Evolutionary conservation across 2,888 invertebrate genomes (phyloP), one percentile per base, ranked within the genome.

Genomic region (Bibio marci): DNA sequence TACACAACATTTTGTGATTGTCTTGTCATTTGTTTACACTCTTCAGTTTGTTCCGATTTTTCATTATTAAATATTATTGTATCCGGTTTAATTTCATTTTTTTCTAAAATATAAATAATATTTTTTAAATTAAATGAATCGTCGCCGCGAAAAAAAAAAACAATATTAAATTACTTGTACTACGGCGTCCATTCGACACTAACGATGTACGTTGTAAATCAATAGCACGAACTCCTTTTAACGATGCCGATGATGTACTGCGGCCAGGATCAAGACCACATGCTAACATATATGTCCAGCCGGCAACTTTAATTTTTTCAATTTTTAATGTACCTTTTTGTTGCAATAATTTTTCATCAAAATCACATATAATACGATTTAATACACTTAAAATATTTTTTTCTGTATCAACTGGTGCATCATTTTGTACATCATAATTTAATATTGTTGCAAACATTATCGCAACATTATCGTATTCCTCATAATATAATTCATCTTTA

Each of bases 221-320:
- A 2, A 33, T 25, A 3, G 28, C 33, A 3, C 40, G 10, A 31
- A 45, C 48, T 0, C 63, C 61, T 1, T 55, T 46, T 12, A 40
- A 28, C 3, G 66, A 63, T 40, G 63, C 66, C 1, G 63, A 61
- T 3, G 76, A 74, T 50, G 71, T 70, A 41, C 78, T 68, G 37
- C 76, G 67, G 25, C 71, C 76, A 1, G 82, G 76, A 49, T 82
- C 80, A 35, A 95, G 65, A 0, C 95, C 95, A 52, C 88, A 87
- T 2, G 92, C 94, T 2, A 92, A 94, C 94, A 95, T 94, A 52
- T 94, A 95, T 0, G 94, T 94, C 71, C 87, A 87, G 43, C 90
- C 91, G 35, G 92, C 90, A 40, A 95, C 81, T 66, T 95, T 95
- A 27, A 95, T 95, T 63, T 95, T 95, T 59, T 97, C 95, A 8